Percentiles rank a stretch among this genome's conserved stretches.
These are phyloP conservation scores for Esperia sulphurella DNA, from an alignment of 2,888 invertebrate genomes.

Conservation along the genomic window DNA sequence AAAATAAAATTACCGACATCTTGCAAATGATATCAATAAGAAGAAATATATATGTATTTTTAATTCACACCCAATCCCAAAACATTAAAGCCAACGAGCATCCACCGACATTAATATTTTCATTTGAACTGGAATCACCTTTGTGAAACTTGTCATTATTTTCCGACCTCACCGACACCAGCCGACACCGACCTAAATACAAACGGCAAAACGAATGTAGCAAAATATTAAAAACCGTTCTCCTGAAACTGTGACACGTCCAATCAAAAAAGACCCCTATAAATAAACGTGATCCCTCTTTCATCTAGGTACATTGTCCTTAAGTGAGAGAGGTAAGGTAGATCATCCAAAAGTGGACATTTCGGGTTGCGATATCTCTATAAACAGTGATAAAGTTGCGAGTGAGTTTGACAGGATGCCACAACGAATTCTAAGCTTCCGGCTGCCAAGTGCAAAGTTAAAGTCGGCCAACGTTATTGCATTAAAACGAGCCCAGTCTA, in stretches of 20 bases:
- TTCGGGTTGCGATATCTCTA: neutral
- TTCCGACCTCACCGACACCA: conserved; percentile 9
- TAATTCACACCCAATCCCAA: neutral
- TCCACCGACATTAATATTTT: conserved; percentile 1
- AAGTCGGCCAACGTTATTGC: conserved; percentile 9
- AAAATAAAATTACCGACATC: too few relatives aligned
- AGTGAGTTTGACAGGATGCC: conserved; percentile 9
- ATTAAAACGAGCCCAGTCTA: conserved; percentile 11
- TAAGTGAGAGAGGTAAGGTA: neutral
- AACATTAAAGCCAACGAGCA: neutral
- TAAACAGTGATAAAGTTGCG: neutral
- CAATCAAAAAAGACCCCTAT: conserved; percentile 2
- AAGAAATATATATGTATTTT: neutral
- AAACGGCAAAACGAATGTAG: conserved; percentile 9
- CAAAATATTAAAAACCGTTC: conserved; percentile 15
- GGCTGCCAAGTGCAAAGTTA: conserved; percentile 1
- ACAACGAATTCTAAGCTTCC: conserved; percentile 1
- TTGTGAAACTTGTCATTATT: conserved; percentile 11
- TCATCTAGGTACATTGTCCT: neutral
- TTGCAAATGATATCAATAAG: too few relatives aligned
- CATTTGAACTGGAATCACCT: conserved; percentile 9
- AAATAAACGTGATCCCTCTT: neutral
- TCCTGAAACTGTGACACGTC: conserved; percentile 4
- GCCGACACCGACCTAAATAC: conserved; percentile 13
- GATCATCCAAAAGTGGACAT: neutral